These are phyloP conservation scores for Sebastiscus albofasciatus DNA, from an alignment of 2,797 vertebrate species.

Conservation along the genomic window DNA sequence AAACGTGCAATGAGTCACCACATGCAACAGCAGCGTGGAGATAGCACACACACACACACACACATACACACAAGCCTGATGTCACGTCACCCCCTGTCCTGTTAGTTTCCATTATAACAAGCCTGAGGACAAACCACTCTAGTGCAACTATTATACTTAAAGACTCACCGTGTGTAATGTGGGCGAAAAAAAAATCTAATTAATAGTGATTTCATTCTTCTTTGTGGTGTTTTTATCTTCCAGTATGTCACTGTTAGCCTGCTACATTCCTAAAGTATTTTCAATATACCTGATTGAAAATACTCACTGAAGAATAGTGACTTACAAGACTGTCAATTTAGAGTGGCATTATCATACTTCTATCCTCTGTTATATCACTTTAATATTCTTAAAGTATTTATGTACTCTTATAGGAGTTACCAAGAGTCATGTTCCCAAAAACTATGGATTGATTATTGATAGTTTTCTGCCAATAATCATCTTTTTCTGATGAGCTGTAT, in stretches of 20 bases:
- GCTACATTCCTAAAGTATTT: neutral
- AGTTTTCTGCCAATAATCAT: neutral
- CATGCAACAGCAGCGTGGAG: slow-evolving; percentile 41
- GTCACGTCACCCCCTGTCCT: slow-evolving; percentile 57
- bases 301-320: neutral
- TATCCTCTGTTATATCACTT: neutral
- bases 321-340: neutral
- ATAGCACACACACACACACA: slow-evolving; percentile 52
- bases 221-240: slow-evolving; percentile 35
- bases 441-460: neutral
- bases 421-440: neutral
- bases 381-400: neutral
- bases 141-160: slow-evolving; percentile 23
- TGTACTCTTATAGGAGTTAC: neutral
- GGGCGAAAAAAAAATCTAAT: slow-evolving; percentile 36
- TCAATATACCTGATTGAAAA: neutral
- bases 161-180: slow-evolving; percentile 32
- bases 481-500: too few species aligned
- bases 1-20: slow-evolving; percentile 70
- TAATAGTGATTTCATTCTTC: slow-evolving; percentile 42
- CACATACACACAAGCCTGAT: slow-evolving; percentile 47
- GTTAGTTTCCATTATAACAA: slow-evolving; percentile 58
- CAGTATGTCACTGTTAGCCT: neutral
- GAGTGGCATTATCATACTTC: neutral
- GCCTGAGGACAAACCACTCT: slow-evolving; percentile 51